These are phyloP conservation scores for Trididemnum clinides DNA, from an alignment of 23 tunicate species.

Conservation along the genomic window DNA sequence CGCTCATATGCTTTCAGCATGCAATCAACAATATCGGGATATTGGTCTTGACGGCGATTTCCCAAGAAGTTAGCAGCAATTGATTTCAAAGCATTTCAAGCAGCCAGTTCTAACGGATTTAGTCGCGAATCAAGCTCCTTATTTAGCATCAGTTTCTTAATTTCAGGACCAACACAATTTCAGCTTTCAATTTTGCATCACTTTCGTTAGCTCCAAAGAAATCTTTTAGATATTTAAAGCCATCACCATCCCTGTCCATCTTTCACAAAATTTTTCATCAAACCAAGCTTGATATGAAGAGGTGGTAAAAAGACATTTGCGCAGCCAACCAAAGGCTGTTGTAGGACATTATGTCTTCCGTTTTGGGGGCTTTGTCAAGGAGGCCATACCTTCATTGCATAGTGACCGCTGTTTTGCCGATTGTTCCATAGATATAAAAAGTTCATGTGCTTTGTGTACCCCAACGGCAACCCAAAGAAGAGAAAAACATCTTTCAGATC, in stretches of 20 bases:
- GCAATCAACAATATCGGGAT: background rate
- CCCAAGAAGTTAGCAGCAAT: too few species aligned
- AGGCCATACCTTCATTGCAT: slow-evolving; percentile 28
- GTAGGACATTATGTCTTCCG: too few species aligned
- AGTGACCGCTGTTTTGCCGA: slow-evolving; percentile 25
- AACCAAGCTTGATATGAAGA: too few species aligned
- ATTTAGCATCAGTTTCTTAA: too few species aligned
- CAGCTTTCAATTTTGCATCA: background rate
- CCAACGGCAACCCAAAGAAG: slow-evolving; percentile 29
- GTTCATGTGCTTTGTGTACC: slow-evolving; percentile 40
- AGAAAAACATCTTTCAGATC: slow-evolving; percentile 26
- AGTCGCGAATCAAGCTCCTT: too few species aligned
- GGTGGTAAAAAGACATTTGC: too few species aligned
- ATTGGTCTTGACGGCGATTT: background rate
- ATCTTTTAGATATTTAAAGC: background rate
- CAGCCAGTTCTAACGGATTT: too few species aligned
- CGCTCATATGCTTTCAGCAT: too few species aligned
- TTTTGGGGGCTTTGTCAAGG: too few species aligned
- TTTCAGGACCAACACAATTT: background rate
- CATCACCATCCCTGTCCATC: slow-evolving; percentile 2
- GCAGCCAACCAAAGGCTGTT: background rate
- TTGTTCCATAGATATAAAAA: too few species aligned
- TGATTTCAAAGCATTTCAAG: too few species aligned
- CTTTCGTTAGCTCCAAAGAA: background rate
- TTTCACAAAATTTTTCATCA: too few species aligned